These are phyloP conservation scores for Lydus trimaculatus DNA, from an alignment of 2,888 invertebrate genomes.

Conservation along the genomic window DNA sequence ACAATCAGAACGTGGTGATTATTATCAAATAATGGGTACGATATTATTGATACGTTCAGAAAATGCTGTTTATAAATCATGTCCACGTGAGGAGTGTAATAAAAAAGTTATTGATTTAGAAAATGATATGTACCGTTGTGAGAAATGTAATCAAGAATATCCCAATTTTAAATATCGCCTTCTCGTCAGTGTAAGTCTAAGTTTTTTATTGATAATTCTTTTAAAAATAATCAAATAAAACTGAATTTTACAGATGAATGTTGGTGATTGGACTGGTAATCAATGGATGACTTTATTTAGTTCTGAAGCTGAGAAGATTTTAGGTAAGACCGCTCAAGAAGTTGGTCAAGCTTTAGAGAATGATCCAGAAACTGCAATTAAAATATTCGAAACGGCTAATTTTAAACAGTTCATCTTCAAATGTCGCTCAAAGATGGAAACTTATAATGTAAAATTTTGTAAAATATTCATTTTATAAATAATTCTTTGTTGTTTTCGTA, in stretches of 20 bases:
- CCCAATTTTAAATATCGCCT: conserved; percentile 87
- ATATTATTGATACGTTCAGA: conserved; percentile 81
- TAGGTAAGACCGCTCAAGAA: conserved; percentile 76
- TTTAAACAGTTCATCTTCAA: conserved; percentile 86
- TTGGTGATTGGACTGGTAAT: conserved; percentile 87
- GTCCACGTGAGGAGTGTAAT: conserved; percentile 88
- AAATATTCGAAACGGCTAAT: conserved; percentile 75
- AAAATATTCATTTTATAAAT: not conserved
- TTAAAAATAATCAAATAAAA: not conserved
- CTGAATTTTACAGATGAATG: conserved; percentile 70
- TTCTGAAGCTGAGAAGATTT: conserved; percentile 78
- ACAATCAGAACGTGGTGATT: conserved; percentile 80
- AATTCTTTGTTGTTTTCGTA: conserved; percentile 19
- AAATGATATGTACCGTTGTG: conserved; percentile 90
- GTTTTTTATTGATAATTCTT: not conserved
- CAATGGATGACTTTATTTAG: conserved; percentile 93
- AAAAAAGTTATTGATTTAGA: conserved; percentile 93
- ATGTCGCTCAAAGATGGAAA: conserved; percentile 88
- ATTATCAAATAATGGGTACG: conserved; percentile 80
- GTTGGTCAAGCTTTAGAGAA: conserved; percentile 78
- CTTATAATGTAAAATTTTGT: conserved; percentile 75
- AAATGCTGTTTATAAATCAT: conserved; percentile 90
- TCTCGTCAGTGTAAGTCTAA: conserved; percentile 74
- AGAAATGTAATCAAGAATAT: conserved; percentile 89
- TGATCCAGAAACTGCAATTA: conserved; percentile 71